phyloP scores from a whole-genome alignment of 2,113 vertebrate species.

The Barbus barbus region DNA sequence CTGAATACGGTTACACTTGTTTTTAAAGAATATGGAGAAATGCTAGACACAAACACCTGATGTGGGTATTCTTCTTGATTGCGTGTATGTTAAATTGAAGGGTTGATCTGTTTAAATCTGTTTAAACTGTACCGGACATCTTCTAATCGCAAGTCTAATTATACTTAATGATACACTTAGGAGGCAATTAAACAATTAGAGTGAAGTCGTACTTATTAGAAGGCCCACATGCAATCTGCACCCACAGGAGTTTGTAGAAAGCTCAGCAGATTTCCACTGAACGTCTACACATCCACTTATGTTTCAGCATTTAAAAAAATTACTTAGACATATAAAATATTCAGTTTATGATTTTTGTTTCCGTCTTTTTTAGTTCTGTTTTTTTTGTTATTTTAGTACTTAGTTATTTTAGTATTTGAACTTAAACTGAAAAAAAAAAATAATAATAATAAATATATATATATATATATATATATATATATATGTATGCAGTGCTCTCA shows the following conservation, averaged over 20 bases:
- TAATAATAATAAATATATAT: too few relatives aligned
- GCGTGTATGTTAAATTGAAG: background rate
- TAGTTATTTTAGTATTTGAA: too few relatives aligned
- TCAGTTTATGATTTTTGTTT: too few relatives aligned
- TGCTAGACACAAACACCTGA: background rate
- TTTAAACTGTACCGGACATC: background rate
- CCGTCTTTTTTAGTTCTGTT: too few relatives aligned
- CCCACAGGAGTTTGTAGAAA: background rate
- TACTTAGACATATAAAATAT: too few relatives aligned
- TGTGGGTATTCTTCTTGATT: background rate
- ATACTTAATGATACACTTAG: background rate
- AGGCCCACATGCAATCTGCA: background rate
- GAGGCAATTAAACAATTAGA: conserved; percentile 21
- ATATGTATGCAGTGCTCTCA: too few relatives aligned
- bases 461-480: too few relatives aligned
- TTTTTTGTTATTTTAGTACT: too few relatives aligned
- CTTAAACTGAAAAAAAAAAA: too few relatives aligned
- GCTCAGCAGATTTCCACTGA: background rate
- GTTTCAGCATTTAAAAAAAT: too few relatives aligned
- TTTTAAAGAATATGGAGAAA: background rate
- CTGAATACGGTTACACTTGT: background rate
- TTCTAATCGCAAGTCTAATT: background rate
- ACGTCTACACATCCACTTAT: background rate
- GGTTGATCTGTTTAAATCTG: background rate
- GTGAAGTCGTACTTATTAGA: background rate